Percentiles rank a stretch among this genome's conserved stretches.
phyloP scores from a whole-genome alignment of 2,797 vertebrate species.

The Furcifer pardalis region DNA sequence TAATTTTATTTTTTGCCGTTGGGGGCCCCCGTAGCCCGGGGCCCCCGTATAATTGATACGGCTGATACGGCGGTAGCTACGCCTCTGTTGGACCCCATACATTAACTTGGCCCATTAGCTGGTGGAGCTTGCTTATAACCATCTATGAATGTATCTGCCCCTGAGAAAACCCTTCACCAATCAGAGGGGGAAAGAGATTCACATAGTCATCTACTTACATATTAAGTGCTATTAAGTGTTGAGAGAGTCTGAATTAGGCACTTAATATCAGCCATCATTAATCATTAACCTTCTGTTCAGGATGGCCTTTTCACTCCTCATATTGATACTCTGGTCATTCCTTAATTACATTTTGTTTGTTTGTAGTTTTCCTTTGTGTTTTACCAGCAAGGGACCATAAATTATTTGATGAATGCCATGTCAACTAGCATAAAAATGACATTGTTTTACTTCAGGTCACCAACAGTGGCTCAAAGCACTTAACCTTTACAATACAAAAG shows the following conservation, averaged over 20 bases:
- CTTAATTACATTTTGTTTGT: constrained; percentile 19
- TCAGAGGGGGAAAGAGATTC: constrained; percentile 16
- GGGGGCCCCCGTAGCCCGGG: too few relatives aligned
- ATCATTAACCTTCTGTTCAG: neutral
- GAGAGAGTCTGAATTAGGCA: constrained; percentile 2
- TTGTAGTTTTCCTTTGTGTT: constrained; percentile 22
- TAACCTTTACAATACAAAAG: neutral
- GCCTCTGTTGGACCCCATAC: too few relatives aligned
- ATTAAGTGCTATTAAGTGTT: constrained; percentile 23
- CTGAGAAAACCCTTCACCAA: neutral
- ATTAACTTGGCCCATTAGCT: too few relatives aligned
- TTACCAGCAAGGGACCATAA: neutral
- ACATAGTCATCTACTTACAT: neutral
- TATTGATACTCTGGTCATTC: neutral
- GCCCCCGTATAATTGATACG: too few relatives aligned
- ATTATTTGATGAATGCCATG: neutral
- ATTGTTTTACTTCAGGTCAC: neutral
- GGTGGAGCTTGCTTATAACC: too few relatives aligned
- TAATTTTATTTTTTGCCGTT: too few relatives aligned
- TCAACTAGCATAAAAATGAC: neutral
- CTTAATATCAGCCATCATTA: neutral
- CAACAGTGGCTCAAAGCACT: neutral
- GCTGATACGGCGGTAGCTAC: too few relatives aligned
- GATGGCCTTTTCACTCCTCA: neutral
- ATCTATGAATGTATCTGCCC: neutral